Evolutionary conservation across 2,797 vertebrate genomes (phyloP).

Genomic region (Lepus oiostolus): DNA sequence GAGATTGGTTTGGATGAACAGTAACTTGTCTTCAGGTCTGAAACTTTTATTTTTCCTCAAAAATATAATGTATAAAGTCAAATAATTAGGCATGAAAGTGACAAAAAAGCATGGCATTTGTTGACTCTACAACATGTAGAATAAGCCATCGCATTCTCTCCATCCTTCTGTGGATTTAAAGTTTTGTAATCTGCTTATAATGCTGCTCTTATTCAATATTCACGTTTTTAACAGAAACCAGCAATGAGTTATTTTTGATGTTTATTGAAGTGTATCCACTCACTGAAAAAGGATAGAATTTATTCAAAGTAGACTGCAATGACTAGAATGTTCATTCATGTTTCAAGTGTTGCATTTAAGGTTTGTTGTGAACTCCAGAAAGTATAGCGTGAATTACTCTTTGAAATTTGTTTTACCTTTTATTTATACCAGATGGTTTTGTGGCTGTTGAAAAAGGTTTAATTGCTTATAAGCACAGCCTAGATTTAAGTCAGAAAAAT

Average conservation of each 20-base stretch:
- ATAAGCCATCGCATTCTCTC: slow-evolving; percentile 9
- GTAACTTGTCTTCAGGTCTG: not conserved
- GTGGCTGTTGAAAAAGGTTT: slow-evolving; percentile 56
- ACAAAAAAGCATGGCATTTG: not conserved
- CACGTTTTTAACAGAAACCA: slow-evolving; percentile 35
- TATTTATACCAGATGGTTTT: slow-evolving; percentile 45
- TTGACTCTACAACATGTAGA: not conserved
- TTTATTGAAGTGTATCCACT: not conserved
- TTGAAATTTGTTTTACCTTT: not conserved
- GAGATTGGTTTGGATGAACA: slow-evolving; percentile 26
- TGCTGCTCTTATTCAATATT: not conserved
- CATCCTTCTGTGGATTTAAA: not conserved
- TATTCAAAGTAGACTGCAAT: not conserved
- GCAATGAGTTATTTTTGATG: slow-evolving; percentile 35
- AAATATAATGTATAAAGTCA: slow-evolving; percentile 17
- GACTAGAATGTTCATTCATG: not conserved
- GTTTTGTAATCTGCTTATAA: slow-evolving; percentile 30
- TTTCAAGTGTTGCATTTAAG: slow-evolving; percentile 28
- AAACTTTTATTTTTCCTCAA: not conserved
- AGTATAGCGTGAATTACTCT: not conserved
- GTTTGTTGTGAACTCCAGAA: slow-evolving; percentile 61
- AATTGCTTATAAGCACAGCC: slow-evolving; percentile 7
- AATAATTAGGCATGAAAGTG: slow-evolving; percentile 43
- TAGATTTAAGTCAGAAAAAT: slow-evolving; percentile 38
- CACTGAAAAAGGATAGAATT: slow-evolving; percentile 50